A percentile compares a stretch with the other conserved stretches of the same genome.
Conservation (phyloP, 2,888 invertebrate species). For the Pammene aurita region DNA sequence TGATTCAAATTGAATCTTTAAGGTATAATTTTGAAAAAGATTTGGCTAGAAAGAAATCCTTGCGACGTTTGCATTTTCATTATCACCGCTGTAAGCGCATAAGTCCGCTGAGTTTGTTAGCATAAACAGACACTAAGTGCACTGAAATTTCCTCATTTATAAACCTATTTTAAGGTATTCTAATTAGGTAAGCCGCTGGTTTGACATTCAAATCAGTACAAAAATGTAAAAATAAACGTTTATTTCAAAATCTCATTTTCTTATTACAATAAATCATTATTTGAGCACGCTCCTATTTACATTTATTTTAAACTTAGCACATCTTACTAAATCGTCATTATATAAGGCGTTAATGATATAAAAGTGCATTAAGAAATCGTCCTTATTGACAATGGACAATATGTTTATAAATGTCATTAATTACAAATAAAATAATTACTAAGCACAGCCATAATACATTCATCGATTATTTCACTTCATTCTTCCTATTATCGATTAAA, state of each 20-base stretch:
- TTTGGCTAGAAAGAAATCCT: too few species aligned
- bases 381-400: background rate
- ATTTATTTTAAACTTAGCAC: conserved; percentile 38
- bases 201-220: conserved; percentile 17
- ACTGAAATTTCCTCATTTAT: too few species aligned
- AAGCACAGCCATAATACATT: conserved; percentile 70
- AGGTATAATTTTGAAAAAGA: too few species aligned
- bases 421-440: conserved; percentile 40
- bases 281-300: conserved; percentile 42
- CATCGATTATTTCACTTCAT: conserved; percentile 26
- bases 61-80: too few species aligned
- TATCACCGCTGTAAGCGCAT: too few species aligned
- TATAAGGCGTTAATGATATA: background rate
- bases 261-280: conserved; percentile 20
- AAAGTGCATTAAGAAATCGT: background rate
- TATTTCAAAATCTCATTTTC: conserved; percentile 39
- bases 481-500: conserved; percentile 11
- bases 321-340: background rate
- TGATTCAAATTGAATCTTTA: too few species aligned
- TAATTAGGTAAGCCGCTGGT: background rate
- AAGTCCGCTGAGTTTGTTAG: too few species aligned
- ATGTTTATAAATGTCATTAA: background rate
- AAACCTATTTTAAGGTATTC: background rate
- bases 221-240: conserved; percentile 48
- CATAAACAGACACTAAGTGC: too few species aligned